Evolutionary conservation across 2,888 invertebrate genomes (phyloP), one percentile per base, ranked within the genome.

Genomic region (Epirrhoe alternata): DNA sequence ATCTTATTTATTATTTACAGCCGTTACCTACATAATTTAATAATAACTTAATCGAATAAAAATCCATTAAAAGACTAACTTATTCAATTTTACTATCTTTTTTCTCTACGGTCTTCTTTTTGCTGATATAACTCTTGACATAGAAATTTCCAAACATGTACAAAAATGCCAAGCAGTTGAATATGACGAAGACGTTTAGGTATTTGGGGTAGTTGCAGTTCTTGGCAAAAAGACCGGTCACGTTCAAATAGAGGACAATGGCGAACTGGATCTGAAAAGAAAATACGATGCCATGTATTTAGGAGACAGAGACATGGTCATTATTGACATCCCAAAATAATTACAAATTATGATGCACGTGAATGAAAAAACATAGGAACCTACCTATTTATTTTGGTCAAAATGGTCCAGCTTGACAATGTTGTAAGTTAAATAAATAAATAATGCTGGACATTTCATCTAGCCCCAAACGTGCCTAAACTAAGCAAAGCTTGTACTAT

Each of bases 121-220:
- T 71, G 12, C 17, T 68, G 12, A 90, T 83, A 78, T 96, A 97
- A 67, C 92, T 95, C 64, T 91, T 90, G 10, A 95, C 87, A 78
- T 97, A 97, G 80, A 97, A 97, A 56, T 95, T 94, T 51, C 95
- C 94, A 79, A 97, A 97, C 87, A 97, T 94, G 74, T 96, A 96
- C 6, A 96, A 92, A 82, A 97, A 97, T 0, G 95, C 88, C 0
- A 88, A 79, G 1, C 96, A 94, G 77, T 96, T 96, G 31, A 94
- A 77, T 6, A 94, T 87, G 49, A 96, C 92, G 59, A 96, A 86
- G 16, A 92, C 83, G 2, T 94, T 94, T 53, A 96, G 86, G 0
- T 89, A 78, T 75, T 94, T 95, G 0, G 96, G 96, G 71, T 95
- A 95, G 74, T 94, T 94, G 83, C 96, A 96, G 70, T 94, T 94